Evolutionary conservation across 1,140 invertebrate species (phyloP).

Genomic region (Drosophila bipectinata): DNA sequence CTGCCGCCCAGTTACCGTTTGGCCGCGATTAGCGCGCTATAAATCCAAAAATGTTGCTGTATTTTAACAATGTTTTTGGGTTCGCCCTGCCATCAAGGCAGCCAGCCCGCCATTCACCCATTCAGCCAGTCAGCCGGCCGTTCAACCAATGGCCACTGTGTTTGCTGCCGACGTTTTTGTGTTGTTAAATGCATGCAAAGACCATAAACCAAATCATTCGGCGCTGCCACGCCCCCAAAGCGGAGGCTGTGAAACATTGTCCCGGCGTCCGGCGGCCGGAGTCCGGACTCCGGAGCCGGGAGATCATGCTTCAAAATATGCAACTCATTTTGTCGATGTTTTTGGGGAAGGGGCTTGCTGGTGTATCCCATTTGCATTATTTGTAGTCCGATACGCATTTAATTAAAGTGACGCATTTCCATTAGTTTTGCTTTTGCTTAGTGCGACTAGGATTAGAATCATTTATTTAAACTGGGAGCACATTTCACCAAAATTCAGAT

Average conservation of each 20-base stretch:
- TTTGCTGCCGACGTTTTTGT: slow-evolving; percentile 29
- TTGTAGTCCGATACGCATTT: slow-evolving; percentile 75
- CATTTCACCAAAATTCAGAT: slow-evolving; percentile 37
- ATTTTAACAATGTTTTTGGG: slow-evolving; percentile 78
- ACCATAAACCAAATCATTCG: slow-evolving; percentile 77
- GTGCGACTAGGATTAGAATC: slow-evolving; percentile 34
- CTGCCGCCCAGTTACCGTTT: slow-evolving; percentile 47
- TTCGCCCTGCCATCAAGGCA: slow-evolving; percentile 31
- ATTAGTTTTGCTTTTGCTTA: slow-evolving; percentile 35
- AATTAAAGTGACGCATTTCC: slow-evolving; percentile 61
- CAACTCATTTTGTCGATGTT: slow-evolving; percentile 58
- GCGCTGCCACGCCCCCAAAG: slow-evolving; percentile 55
- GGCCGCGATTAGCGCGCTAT: slow-evolving; percentile 79
- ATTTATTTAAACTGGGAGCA: slow-evolving; percentile 27
- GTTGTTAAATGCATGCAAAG: slow-evolving; percentile 75
- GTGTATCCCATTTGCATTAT: slow-evolving; percentile 66
- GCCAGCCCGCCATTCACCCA: slow-evolving; percentile 12
- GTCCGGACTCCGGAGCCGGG: slow-evolving; percentile 3
- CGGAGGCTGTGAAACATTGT: slow-evolving; percentile 49
- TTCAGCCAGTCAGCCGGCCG: slow-evolving; percentile 32
- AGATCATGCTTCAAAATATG: slow-evolving; percentile 62
- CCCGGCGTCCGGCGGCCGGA: background rate
- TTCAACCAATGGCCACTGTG: slow-evolving; percentile 41
- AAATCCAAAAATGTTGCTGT: slow-evolving; percentile 79
- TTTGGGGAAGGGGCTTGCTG: slow-evolving; percentile 1